Base-by-base conservation (phyloP, 2,113 vertebrate species). In the Sisor rabdophorus region DNA sequence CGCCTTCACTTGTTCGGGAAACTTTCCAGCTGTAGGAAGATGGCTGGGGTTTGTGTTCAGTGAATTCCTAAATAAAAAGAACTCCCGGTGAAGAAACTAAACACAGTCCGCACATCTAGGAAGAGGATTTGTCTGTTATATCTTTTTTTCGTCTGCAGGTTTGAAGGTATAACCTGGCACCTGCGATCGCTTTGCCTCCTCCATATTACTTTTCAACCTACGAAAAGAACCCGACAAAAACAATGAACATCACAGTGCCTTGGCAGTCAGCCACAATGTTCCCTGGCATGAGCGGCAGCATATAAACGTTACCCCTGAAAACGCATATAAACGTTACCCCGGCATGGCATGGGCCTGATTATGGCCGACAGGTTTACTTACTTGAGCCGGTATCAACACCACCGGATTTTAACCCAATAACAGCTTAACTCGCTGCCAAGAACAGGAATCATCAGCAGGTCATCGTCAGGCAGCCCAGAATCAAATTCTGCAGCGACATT, bases 221-320 rank as follows among this genome's bases (percentile, higher is more conserved):
- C 17, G 30, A 50, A 63, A 20, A 28, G 16, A 56, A 60, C 12
- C 36, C 19, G 9, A 15, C 32, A 20, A 3, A 50, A 36, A 22
- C 3, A 44, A 17, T 5, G n/a, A 59, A 19, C 32, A 36, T 24
- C 19, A 24, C 26, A 56, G 54, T 55, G 11, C 12, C 9, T 55
- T 79, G 81, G 74, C 78, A 70, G 56, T 7, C 22, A 2, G 78
- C 70, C 81, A 80, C 53, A 20, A 36, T 11, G 20, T 19, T 59
- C 52, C 30, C 72, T 82, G 71, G 76, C 72, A 71, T 24, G 1
- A n/a, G 12, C 7, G 54, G 54, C 61, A 36, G 54, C 20, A 44
- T 69, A 48, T 72, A 50, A 54, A 60, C 26, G 61, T 78, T 52
- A 78, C 69, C 52, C 30, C 60, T 24, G 73, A 63, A n/a, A n/a